These are phyloP conservation scores for Xerus rutilus DNA, from an alignment of 2,797 vertebrate genomes.

Conservation along the genomic window DNA sequence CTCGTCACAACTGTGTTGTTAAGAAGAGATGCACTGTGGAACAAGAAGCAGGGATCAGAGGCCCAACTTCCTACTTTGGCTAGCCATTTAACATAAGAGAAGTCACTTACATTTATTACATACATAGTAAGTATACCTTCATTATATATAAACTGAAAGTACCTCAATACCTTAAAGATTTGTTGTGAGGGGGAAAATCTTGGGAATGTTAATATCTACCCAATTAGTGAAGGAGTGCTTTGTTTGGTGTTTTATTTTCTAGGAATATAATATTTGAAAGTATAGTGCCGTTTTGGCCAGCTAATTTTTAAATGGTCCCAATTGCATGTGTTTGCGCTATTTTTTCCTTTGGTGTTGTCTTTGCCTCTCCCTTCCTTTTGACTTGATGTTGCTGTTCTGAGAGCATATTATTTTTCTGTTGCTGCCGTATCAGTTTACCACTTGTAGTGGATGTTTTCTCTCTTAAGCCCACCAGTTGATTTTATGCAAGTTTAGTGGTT, in stretches of 20 bases:
- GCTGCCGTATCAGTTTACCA: not conserved
- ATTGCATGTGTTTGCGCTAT: not conserved
- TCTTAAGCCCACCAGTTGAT: not conserved
- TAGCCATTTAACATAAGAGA: not conserved
- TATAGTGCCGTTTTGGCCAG: not conserved
- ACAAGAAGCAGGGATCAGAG: not conserved
- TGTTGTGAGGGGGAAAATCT: not conserved
- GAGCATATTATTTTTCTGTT: not conserved
- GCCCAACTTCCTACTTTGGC: not conserved
- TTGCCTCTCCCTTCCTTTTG: not conserved
- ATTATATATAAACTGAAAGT: not conserved
- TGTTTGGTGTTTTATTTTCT: slow-evolving; percentile 3
- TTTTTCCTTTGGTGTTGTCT: not conserved
- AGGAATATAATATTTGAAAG: not conserved
- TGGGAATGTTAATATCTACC: not conserved
- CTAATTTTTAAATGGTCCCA: slow-evolving; percentile 36
- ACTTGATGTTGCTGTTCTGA: not conserved
- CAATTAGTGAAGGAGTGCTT: not conserved
- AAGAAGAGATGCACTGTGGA: not conserved
- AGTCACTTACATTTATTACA: not conserved
- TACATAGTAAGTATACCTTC: no score
- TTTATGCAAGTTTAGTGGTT: slow-evolving; percentile 20
- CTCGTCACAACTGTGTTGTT: not conserved
- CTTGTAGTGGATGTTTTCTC: not conserved
- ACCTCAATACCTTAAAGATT: not conserved